Conservation (phyloP, 2,113 vertebrate genomes). For the Sylvilagus bachmani region DNA sequence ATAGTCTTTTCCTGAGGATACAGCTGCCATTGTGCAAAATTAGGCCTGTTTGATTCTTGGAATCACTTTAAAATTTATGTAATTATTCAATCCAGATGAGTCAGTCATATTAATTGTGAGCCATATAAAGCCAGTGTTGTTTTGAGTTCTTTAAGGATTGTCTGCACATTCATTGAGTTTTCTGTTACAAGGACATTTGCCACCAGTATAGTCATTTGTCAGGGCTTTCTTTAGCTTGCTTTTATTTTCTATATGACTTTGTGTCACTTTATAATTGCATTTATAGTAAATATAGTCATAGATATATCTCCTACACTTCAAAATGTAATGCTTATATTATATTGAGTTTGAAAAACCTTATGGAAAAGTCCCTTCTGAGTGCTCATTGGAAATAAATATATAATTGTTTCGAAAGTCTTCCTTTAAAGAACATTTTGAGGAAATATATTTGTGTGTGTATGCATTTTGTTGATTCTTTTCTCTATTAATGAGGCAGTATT, state of each 20-base stretch:
- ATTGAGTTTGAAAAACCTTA: not conserved
- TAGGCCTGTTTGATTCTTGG: not conserved
- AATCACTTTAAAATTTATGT: not conserved
- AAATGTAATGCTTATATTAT: not conserved
- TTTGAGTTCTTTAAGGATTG: not conserved
- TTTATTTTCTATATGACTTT: not conserved
- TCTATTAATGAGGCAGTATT: not conserved
- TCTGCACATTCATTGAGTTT: not conserved
- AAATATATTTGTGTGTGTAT: not conserved
- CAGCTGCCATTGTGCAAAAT: not conserved
- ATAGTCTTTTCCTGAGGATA: not conserved
- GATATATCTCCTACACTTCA: not conserved
- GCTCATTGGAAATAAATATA: not conserved
- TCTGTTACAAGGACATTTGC: not conserved
- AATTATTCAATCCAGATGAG: not conserved
- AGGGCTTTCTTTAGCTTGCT: not conserved
- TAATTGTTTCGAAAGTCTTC: not conserved
- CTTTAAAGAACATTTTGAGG: conserved; percentile 8
- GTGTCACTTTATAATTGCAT: not conserved
- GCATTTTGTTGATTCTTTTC: not conserved
- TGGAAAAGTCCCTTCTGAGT: not conserved
- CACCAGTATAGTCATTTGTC: not conserved
- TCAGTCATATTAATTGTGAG: conserved; percentile 1
- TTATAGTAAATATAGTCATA: not conserved
- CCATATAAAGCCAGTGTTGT: not conserved